Evolutionary conservation across 2,888 invertebrate genomes (phyloP).

Genomic region (Griposia aprilina): DNA sequence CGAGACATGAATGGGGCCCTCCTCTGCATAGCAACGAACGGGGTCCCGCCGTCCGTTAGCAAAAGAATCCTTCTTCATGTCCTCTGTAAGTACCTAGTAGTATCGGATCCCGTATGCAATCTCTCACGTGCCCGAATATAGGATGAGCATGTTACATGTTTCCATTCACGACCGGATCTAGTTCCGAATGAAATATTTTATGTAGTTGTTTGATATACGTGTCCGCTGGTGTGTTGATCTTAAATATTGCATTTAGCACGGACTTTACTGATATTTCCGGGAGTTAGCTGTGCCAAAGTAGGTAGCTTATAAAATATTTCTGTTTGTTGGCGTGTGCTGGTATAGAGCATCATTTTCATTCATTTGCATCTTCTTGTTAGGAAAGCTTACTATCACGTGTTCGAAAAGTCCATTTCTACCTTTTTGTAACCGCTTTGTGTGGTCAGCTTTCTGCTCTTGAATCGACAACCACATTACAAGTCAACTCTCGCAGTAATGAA

Average conservation of each 20-base stretch:
- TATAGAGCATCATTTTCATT: neutral
- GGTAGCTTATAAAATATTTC: constrained; percentile 2
- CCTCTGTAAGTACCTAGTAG: constrained; percentile 88
- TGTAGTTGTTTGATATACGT: constrained; percentile 42
- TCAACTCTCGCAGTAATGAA: neutral
- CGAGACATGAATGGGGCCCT: constrained; percentile 91
- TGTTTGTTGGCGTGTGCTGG: neutral
- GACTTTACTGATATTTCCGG: constrained; percentile 14
- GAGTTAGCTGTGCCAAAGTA: neutral
- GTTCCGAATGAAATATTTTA: constrained; percentile 48
- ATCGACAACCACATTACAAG: neutral
- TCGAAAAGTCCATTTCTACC: neutral
- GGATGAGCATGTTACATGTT: constrained; percentile 38
- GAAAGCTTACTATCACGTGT: neutral
- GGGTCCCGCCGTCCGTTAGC: constrained; percentile 88
- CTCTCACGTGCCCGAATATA: constrained; percentile 49
- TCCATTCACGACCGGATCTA: constrained; percentile 46
- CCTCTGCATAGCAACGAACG: constrained; percentile 92
- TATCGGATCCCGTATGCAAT: constrained; percentile 35
- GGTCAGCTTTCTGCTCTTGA: neutral
- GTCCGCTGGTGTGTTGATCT: constrained; percentile 8
- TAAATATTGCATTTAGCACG: constrained; percentile 33
- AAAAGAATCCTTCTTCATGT: constrained; percentile 85
- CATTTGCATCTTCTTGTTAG: neutral
- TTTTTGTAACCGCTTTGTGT: neutral